Base-by-base conservation (phyloP, 2,888 invertebrate species). In the Idaea straminata region DNA sequence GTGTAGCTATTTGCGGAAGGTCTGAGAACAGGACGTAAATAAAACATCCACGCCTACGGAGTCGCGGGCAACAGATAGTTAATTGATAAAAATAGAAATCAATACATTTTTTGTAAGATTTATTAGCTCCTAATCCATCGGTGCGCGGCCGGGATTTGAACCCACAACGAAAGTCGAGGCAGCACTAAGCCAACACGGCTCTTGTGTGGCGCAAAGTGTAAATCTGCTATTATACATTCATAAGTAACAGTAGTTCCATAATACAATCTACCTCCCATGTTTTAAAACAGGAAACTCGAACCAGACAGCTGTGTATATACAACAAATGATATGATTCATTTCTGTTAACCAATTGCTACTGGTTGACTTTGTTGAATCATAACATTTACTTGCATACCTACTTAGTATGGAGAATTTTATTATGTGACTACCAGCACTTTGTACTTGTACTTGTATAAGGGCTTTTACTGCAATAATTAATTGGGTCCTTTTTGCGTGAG, bases 271-370 rank as follows among this genome's bases (percentile, higher is more conserved):
- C 34, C 63, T 62, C 57, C 66, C 62, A 65, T 61, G 62, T 69
- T 67, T 65, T 63, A 67, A 66, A 74, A 71, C 73, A 79, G 76
- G 78, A 77, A 82, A 80, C 69, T 66, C 74, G 73, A 78, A 73
- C 68, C 13, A 47, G 47, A 62, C 16, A 57, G 47, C 47, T 35
- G 47, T 36, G 36, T 47, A 47, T 47, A 47, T 47, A 47, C 47
- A 47, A 47, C 47, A 47, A 47, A 47, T 47, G 47, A 13, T n/a
- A 61, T 64, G 61, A 64, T 61, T 64, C 36, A 64, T 36, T 61
- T 38, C 13, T 16, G 35, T 13, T 61, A 38, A 58, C 58, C 0
- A 64, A 10, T 57, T 13, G 35, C 61, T 65, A 59, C 64, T 47
- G 47, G 47, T 47, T 13, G 47, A 13, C 10, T 7, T 47, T 47